Percentiles rank a stretch among this genome's conserved stretches.
Evolutionary conservation across 2,888 invertebrate genomes (phyloP).

Genomic region (Bhutanitis thaidina): DNA sequence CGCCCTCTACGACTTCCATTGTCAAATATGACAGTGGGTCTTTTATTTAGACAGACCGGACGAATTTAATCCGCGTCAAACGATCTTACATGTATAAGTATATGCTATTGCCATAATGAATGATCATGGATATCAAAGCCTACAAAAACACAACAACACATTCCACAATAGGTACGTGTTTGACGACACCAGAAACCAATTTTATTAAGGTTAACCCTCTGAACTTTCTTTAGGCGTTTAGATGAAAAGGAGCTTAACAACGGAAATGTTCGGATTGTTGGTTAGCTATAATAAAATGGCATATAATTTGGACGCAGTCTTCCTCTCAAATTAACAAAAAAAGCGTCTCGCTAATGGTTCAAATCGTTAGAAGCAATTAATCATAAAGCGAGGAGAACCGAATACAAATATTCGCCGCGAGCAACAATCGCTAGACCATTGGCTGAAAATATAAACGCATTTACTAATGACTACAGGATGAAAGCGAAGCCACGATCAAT

Average conservation of each 20-base stretch:
- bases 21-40: too few species aligned
- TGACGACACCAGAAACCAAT: neutral
- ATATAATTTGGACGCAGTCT: constrained; percentile 15
- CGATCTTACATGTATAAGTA: too few species aligned
- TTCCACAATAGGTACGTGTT: neutral
- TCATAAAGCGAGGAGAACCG: constrained; percentile 47
- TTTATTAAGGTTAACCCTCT: neutral
- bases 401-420: constrained; percentile 23
- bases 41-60: too few species aligned
- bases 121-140: constrained; percentile 3
- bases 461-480: constrained; percentile 9
- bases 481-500: constrained; percentile 1
- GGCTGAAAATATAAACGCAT: constrained; percentile 9
- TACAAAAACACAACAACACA: constrained; percentile 1
- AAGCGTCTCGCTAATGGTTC: constrained; percentile 58
- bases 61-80: too few species aligned
- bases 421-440: constrained; percentile 9
- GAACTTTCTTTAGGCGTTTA: neutral
- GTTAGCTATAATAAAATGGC: neutral
- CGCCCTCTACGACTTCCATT: too few species aligned
- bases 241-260: neutral
- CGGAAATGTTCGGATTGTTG: constrained; percentile 3
- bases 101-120: neutral
- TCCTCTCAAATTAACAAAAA: constrained; percentile 59
- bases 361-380: constrained; percentile 72